Evolutionary conservation across 2,113 vertebrate species (phyloP).

Genomic region (Candoia aspera): DNA sequence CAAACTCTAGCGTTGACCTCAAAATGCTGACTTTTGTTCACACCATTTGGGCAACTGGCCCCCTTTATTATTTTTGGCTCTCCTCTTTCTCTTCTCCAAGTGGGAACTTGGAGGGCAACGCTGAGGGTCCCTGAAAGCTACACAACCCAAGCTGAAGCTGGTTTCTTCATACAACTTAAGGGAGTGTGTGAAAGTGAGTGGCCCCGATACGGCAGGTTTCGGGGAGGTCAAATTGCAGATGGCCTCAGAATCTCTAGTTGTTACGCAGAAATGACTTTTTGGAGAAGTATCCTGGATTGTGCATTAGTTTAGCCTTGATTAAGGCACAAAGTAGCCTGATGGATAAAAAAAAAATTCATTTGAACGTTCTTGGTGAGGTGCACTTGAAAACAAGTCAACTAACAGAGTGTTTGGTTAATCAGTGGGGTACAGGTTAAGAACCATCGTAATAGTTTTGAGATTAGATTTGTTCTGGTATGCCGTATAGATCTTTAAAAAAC

Average conservation of each 20-base stretch:
- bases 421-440: too few relatives aligned
- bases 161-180: not conserved
- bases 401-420: too few relatives aligned
- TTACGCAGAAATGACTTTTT: not conserved
- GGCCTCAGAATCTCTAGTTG: not conserved
- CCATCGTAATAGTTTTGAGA: too few relatives aligned
- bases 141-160: not conserved
- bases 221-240: not conserved
- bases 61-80: not conserved
- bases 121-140: not conserved
- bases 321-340: not conserved
- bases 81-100: not conserved
- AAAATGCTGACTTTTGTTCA: not conserved
- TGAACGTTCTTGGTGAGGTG: not conserved
- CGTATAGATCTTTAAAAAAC: too few relatives aligned
- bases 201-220: too few relatives aligned
- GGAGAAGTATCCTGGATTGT: not conserved
- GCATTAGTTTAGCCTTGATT: not conserved
- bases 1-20: not conserved
- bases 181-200: too few relatives aligned
- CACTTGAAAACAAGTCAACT: too few relatives aligned
- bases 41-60: not conserved
- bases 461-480: too few relatives aligned
- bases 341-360: not conserved
- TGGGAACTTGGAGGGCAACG: not conserved